A percentile compares a stretch with the other conserved stretches of the same genome.
These are phyloP conservation scores for Loris lydekkerianus DNA, from an alignment of 2,797 vertebrate species.

Conservation along the genomic window DNA sequence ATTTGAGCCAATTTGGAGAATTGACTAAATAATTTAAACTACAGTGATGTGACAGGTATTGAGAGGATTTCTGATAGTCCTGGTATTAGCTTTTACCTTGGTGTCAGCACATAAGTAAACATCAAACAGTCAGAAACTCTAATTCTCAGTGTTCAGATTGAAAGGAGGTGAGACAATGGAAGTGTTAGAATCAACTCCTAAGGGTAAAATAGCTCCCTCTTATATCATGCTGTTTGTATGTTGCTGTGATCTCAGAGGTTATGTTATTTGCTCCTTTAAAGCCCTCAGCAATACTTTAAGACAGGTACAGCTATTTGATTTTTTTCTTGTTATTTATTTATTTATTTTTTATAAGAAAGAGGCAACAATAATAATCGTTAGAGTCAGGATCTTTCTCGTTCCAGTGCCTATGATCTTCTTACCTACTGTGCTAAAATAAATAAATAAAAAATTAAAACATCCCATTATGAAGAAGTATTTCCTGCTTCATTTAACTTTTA, in stretches of 20 bases:
- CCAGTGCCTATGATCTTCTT: neutral
- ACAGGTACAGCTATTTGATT: neutral
- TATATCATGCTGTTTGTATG: neutral
- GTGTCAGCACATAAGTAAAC: neutral
- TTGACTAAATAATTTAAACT: conserved; percentile 66
- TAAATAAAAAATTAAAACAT: neutral
- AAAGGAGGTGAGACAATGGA: neutral
- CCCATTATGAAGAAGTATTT: neutral
- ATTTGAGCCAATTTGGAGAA: conserved; percentile 73
- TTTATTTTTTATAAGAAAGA: neutral
- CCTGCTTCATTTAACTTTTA: conserved; percentile 23
- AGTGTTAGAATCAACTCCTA: neutral
- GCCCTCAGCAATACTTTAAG: rapidly evolving
- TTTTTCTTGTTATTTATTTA: neutral
- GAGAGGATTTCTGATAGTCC: conserved; percentile 41
- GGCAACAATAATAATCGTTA: neutral
- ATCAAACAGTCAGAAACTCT: neutral
- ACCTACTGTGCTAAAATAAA: neutral
- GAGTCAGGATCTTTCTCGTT: neutral
- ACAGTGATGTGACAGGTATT: neutral
- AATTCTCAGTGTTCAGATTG: neutral
- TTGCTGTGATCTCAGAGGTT: neutral
- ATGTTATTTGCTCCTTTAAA: neutral
- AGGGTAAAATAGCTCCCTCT: neutral
- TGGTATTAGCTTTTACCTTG: neutral